Evolutionary conservation across 2,888 invertebrate species (phyloP).

Genomic region (Julus scanicus): DNA sequence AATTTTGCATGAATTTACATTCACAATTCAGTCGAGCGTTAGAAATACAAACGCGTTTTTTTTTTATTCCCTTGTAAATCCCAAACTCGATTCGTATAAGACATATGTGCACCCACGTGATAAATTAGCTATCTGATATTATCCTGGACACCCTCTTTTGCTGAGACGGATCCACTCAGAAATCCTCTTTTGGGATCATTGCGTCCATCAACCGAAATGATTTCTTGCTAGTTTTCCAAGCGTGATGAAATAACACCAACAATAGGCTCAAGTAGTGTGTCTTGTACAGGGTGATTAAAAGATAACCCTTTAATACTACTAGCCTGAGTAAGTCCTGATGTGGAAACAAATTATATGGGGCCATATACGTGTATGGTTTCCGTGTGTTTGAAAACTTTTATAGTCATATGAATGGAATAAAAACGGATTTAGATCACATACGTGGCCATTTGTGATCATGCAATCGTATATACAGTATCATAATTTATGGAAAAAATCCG

Average conservation of each 20-base stretch:
- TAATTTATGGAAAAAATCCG: too few relatives aligned
- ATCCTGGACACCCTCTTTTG: conserved; percentile 28
- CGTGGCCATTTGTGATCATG: too few relatives aligned
- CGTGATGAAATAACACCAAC: conserved; percentile 28
- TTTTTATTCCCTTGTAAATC: background rate
- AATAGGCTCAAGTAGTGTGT: background rate
- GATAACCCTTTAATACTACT: background rate
- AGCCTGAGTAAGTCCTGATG: too few relatives aligned
- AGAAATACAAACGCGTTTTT: background rate
- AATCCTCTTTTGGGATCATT: conserved; percentile 29
- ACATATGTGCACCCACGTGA: conserved; percentile 35
- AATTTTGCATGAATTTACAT: conserved; percentile 8
- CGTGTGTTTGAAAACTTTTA: too few relatives aligned
- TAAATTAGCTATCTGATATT: conserved; percentile 28
- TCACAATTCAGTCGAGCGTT: conserved; percentile 9
- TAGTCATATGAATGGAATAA: too few relatives aligned
- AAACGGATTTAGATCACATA: too few relatives aligned
- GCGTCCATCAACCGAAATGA: conserved; percentile 27
- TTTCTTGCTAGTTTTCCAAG: conserved; percentile 15
- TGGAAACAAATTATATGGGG: too few relatives aligned
- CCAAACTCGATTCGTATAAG: background rate
- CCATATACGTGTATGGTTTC: too few relatives aligned
- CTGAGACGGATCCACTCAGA: conserved; percentile 16
- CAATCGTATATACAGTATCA: too few relatives aligned
- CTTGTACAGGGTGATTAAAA: background rate